Base-by-base conservation (phyloP, 2,113 vertebrate species). In the Dryoscopus gambensis region DNA sequence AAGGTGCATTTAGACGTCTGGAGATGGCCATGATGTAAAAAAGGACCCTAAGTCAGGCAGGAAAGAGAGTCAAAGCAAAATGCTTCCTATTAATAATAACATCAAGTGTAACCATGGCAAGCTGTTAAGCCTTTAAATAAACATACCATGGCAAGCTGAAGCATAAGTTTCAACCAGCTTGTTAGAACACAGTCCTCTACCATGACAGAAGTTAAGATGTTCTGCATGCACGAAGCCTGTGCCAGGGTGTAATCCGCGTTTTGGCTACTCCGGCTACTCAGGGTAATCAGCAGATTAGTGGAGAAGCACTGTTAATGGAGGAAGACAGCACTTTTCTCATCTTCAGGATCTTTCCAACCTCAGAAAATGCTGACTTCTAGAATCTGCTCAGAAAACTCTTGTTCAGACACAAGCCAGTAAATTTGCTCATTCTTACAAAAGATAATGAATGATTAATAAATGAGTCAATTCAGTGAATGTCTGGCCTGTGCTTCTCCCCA, bases 31-130 rank as follows among this genome's bases (percentile, higher is more conserved):
- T 20, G 22, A 23, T 79, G 65, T 39, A 76, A 78, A 90, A 90
- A 90, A 84, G 13, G 56, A 90, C 76, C 59, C 56, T 76, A 83
- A 87, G 24, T 78, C 40, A 52, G 83, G 71, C 84, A 94, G 57
- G 65, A 86, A 84, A 88, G 23, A 85, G 46, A 89, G 65, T 69
- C 86, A 93, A 95, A 96, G 93, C 94, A 96, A 96, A 96, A 94
- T 79, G 90, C 75, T 96, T 97, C 95, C 93, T 94, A 89, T 71
- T 96, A 96, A 93, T 90, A 94, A 95, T 93, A 96, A 96, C 89
- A 91, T 95, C 90, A 96, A 90, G 23, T 79, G 80, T 96, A 96
- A 94, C 80, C 86, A 94, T 79, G 85, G 92, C 93, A 95, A 93
- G 90, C 80, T 94, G 86, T 90, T 92, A 95, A 95, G 93, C 90